phyloP scores from a whole-genome alignment of 2,888 invertebrate genomes.

The Hyles lineata region DNA sequence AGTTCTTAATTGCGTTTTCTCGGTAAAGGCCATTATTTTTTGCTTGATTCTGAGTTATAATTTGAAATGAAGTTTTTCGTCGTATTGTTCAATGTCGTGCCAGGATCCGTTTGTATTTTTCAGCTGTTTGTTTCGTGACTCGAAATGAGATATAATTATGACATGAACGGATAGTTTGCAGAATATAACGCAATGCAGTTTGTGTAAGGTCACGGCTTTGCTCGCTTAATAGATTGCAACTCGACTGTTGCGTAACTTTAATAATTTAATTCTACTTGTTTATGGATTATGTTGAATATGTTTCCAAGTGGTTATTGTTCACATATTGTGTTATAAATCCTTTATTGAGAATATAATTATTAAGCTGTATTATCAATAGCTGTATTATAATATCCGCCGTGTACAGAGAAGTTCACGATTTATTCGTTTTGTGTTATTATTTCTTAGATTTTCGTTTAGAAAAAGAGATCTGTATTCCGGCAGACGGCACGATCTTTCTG shows the following conservation, averaged over 20 bases:
- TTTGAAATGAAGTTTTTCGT: constrained; percentile 8
- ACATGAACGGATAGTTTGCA: neutral
- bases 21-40: neutral
- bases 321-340: neutral
- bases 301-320: neutral
- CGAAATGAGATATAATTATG: constrained; percentile 16
- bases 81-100: neutral
- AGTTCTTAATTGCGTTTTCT: constrained; percentile 5
- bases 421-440: no score
- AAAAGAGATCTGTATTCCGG: no score
- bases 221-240: neutral
- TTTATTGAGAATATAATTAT: no score
- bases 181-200: constrained; percentile 14
- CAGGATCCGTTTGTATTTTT: constrained; percentile 7
- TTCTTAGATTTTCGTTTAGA: no score
- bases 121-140: neutral
- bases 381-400: no score
- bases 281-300: neutral
- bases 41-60: constrained; percentile 8
- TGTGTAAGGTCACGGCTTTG: constrained; percentile 22
- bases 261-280: neutral
- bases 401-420: no score
- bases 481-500: no score
- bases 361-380: no score
- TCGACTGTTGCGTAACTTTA: neutral